Percentiles rank a stretch among this genome's conserved stretches.
Evolutionary conservation across 2,113 vertebrate genomes (phyloP).

Genomic region (Elgaria multicarinata): DNA sequence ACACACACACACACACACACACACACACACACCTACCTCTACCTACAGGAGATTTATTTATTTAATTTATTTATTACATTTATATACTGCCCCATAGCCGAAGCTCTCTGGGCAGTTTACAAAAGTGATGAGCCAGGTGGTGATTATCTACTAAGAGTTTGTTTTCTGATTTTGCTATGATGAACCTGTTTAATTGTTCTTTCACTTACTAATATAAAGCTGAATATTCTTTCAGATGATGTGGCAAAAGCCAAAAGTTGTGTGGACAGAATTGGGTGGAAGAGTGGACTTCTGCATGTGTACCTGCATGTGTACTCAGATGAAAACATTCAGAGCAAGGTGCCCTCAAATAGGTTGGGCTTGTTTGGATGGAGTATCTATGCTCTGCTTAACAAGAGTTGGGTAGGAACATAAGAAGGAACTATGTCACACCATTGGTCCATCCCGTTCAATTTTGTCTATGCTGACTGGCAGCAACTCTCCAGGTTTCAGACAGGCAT

Average conservation of each 20-base stretch:
- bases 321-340: background rate
- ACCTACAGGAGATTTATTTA: no score
- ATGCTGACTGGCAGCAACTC: background rate
- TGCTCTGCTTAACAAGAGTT: background rate
- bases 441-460: background rate
- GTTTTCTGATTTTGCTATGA: background rate
- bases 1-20: no score
- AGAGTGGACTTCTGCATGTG: background rate
- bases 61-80: no score
- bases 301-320: background rate
- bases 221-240: background rate
- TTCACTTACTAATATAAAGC: background rate
- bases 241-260: background rate
- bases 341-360: background rate
- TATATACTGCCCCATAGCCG: no score
- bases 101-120: no score
- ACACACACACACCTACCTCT: no score
- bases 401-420: background rate
- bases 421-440: background rate
- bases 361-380: background rate
- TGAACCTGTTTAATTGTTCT: background rate
- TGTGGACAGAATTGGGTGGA: background rate
- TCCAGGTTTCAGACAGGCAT: background rate
- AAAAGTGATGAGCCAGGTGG: no score
- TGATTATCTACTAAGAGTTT: background rate